These are phyloP conservation scores for Cerastoderma edule DNA, from an alignment of 2,888 invertebrate species.

Conservation along the genomic window DNA sequence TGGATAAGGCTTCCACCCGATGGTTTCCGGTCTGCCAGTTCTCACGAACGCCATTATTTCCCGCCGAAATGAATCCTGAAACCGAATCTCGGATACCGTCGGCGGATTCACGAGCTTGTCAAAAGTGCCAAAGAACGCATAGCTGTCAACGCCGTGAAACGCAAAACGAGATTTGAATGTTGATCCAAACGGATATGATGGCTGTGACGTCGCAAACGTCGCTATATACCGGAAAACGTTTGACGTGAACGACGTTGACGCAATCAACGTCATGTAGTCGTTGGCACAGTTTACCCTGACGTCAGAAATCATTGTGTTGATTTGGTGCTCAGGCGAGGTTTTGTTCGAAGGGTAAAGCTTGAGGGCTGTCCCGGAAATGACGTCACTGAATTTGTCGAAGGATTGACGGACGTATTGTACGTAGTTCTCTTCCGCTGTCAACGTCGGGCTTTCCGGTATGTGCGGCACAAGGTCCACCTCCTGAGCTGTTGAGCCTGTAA, in stretches of 20 bases:
- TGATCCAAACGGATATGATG: conserved; percentile 12
- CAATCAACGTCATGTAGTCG: conserved; percentile 59
- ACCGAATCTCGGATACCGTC: conserved; percentile 15
- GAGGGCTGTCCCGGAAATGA: conserved; percentile 57
- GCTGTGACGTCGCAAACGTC: conserved; percentile 34
- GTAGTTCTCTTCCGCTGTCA: conserved; percentile 14
- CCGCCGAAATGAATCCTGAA: conserved; percentile 23
- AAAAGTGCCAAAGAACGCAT: conserved; percentile 39
- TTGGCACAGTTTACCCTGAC: conserved; percentile 75
- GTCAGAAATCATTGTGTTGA: conserved; percentile 77
- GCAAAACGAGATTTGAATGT: conserved; percentile 28
- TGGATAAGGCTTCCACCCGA: conserved; percentile 38
- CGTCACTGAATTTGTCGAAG: conserved; percentile 15
- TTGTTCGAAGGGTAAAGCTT: conserved; percentile 60
- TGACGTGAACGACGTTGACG: conserved; percentile 59
- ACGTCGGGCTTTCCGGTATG: conserved; percentile 13
- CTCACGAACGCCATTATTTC: conserved; percentile 40
- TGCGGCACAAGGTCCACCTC: conserved; percentile 24
- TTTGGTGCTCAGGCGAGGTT: conserved; percentile 67
- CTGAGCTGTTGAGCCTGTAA: conserved; percentile 35
- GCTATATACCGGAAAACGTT: conserved; percentile 72
- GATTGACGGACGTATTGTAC: not conserved
- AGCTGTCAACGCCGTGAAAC: conserved; percentile 42
- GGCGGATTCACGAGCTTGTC: not conserved
- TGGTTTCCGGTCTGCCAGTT: conserved; percentile 33